These are phyloP conservation scores for Heterotis niloticus DNA, from an alignment of 2,113 vertebrate genomes.

Conservation along the genomic window DNA sequence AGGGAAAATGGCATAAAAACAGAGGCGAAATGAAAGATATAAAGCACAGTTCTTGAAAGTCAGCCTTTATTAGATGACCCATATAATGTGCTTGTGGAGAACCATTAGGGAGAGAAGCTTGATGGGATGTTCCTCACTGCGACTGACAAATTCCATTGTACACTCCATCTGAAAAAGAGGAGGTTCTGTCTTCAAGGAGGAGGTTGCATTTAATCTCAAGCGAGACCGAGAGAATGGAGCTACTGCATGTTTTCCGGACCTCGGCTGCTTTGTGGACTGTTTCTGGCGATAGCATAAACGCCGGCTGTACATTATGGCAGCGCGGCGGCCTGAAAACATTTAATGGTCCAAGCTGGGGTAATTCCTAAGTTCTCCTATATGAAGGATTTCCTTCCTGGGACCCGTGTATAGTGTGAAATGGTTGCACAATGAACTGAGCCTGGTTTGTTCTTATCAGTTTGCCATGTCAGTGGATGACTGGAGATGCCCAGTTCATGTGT, in stretches of 20 bases:
- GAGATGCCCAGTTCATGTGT: not conserved
- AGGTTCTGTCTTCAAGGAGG: not conserved
- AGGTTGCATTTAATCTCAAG: slow-evolving; percentile 13
- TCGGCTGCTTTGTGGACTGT: slow-evolving; percentile 26
- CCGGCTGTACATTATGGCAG: slow-evolving; percentile 23
- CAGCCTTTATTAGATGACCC: slow-evolving; percentile 30
- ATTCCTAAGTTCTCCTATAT: slow-evolving; percentile 27
- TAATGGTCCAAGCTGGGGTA: slow-evolving; percentile 21
- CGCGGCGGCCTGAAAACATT: slow-evolving; percentile 26
- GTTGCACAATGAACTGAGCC: not conserved
- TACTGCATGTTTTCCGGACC: slow-evolving; percentile 4
- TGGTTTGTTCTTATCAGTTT: not conserved
- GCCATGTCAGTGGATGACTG: slow-evolving; percentile 6
- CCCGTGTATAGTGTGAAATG: not conserved
- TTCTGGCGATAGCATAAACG: slow-evolving; percentile 7
- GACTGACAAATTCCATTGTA: slow-evolving; percentile 8
- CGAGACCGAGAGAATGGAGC: slow-evolving; percentile 10
- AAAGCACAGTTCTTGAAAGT: slow-evolving; percentile 3
- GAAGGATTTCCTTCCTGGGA: not conserved
- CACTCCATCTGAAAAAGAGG: slow-evolving; percentile 7
- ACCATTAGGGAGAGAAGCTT: not conserved
- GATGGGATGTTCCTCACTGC: not conserved
- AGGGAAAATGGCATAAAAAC: slow-evolving; percentile 11
- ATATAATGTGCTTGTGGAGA: slow-evolving; percentile 21
- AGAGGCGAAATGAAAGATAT: slow-evolving; percentile 20